Evolutionary conservation across 1,140 invertebrate species (phyloP).

Genomic region (Pogonus chalceus): DNA sequence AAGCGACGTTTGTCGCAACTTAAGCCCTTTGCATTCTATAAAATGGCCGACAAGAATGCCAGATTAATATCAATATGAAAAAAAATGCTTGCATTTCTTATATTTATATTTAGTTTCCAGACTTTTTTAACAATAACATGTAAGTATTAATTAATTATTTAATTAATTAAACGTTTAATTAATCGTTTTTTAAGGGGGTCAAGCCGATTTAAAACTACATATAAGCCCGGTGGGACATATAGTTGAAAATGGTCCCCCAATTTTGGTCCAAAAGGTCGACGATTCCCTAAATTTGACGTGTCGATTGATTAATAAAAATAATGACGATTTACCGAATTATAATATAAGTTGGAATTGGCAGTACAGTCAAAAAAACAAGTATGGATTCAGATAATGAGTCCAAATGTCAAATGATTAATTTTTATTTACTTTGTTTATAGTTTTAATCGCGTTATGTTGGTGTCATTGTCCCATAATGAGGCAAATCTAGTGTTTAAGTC

Average conservation of each 20-base stretch:
- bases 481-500: not conserved
- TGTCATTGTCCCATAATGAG: conserved; percentile 5
- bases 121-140: conserved; percentile 3
- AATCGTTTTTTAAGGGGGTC: not conserved
- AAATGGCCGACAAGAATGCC: not conserved
- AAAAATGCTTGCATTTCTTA: not conserved
- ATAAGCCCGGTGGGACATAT: not conserved
- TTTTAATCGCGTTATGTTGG: not conserved
- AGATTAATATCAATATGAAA: not conserved
- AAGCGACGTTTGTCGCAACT: not conserved
- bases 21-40: not conserved
- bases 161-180: not conserved
- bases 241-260: not conserved
- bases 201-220: not conserved
- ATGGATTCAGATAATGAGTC: not conserved
- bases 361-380: not conserved
- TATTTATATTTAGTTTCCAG: not conserved
- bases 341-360: conserved; percentile 1
- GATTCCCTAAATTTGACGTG: conserved; percentile 1
- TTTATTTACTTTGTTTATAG: not conserved
- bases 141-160: not conserved
- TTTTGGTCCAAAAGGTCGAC: not conserved
- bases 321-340: not conserved
- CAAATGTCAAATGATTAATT: not conserved
- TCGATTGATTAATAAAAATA: not conserved